phyloP scores from a whole-genome alignment of 2,797 vertebrate genomes.

The Ctenopoma kingsleyae region DNA sequence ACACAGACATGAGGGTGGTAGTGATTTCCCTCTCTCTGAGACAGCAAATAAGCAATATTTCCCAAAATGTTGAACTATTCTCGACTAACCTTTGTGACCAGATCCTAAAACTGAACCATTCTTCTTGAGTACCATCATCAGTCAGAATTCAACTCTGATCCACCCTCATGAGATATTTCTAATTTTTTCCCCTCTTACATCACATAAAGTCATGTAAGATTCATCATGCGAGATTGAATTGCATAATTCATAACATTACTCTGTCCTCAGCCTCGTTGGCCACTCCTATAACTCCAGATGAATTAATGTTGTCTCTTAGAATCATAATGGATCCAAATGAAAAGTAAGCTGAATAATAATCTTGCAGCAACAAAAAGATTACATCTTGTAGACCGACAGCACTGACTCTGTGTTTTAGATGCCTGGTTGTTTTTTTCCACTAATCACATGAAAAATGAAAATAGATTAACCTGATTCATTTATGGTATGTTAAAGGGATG shows the following conservation, averaged over 20 bases:
- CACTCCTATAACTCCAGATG: slow-evolving; percentile 42
- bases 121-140: slow-evolving; percentile 1
- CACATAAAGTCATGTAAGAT: slow-evolving; percentile 62
- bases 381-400: background rate
- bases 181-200: slow-evolving; percentile 42
- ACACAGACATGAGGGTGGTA: background rate
- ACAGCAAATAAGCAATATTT: background rate
- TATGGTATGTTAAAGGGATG: slow-evolving; percentile 14
- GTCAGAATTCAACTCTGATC: slow-evolving; percentile 36
- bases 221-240: slow-evolving; percentile 64
- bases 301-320: slow-evolving; percentile 47
- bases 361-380: slow-evolving; percentile 29
- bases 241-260: slow-evolving; percentile 60
- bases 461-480: slow-evolving; percentile 23
- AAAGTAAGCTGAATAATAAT: slow-evolving; percentile 45
- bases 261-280: slow-evolving; percentile 37
- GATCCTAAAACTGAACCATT: slow-evolving; percentile 21
- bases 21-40: background rate
- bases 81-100: slow-evolving; percentile 5
- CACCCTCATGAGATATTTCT: slow-evolving; percentile 35
- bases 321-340: slow-evolving; percentile 42
- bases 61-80: background rate
- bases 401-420: slow-evolving; percentile 3
- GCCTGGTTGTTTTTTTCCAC: slow-evolving; percentile 19
- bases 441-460: slow-evolving; percentile 28